These are phyloP conservation scores for Mantis religiosa DNA, from an alignment of 2,888 invertebrate genomes.

Conservation along the genomic window DNA sequence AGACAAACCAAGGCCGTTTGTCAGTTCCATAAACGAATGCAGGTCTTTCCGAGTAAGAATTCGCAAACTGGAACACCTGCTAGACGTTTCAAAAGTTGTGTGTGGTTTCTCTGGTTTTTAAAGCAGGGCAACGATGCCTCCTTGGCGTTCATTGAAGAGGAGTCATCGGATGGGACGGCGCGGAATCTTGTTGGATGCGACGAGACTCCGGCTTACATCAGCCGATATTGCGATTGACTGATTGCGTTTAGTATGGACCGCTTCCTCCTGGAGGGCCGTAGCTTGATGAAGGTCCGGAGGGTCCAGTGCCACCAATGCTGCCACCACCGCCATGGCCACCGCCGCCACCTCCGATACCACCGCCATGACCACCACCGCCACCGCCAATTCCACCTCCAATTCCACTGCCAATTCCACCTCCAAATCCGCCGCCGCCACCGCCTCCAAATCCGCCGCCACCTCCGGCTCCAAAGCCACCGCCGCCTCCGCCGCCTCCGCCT, in stretches of 20 bases:
- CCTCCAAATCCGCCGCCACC: constrained; percentile 40
- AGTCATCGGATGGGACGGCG: not conserved
- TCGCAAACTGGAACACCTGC: not conserved
- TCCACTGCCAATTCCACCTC: constrained; percentile 24
- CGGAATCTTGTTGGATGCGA: not conserved
- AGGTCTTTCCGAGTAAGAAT: not conserved
- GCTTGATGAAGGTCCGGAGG: constrained; percentile 16
- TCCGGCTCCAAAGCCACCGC: constrained; percentile 35
- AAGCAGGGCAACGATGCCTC: not conserved
- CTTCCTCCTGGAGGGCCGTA: constrained; percentile 32
- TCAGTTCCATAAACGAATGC: constrained; percentile 2
- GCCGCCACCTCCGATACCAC: constrained; percentile 31
- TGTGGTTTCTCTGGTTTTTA: not conserved
- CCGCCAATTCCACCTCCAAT: constrained; percentile 27
- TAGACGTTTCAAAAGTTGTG: not conserved
- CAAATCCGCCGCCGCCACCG: constrained; percentile 37
- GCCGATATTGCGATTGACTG: not conserved
- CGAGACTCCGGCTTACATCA: not conserved
- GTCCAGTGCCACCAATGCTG: constrained; percentile 33
- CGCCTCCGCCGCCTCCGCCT: constrained; percentile 43
- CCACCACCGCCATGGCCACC: constrained; percentile 32
- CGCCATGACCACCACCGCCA: constrained; percentile 33
- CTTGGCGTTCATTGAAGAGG: not conserved
- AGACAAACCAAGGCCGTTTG: not conserved
- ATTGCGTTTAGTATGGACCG: constrained; percentile 30